phyloP scores from a whole-genome alignment of 2,888 invertebrate species.

The Actias luna region DNA sequence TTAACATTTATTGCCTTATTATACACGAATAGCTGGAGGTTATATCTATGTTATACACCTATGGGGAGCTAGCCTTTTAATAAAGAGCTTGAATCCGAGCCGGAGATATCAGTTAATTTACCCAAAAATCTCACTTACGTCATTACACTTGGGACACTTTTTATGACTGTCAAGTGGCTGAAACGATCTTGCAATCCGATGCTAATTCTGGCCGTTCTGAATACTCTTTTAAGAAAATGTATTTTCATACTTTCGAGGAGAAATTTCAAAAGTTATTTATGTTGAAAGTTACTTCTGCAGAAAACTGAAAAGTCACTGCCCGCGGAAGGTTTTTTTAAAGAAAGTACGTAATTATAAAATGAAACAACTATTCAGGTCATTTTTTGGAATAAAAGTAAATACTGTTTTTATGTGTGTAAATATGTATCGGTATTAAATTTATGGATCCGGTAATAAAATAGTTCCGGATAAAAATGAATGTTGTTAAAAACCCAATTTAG shows the following conservation, averaged over 20 bases:
- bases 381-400: not conserved
- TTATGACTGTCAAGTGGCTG: constrained; percentile 11
- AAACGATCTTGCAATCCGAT: constrained; percentile 13
- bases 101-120: constrained; percentile 18
- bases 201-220: not conserved
- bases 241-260: not conserved
- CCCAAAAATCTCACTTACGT: not conserved
- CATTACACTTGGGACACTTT: constrained; percentile 12
- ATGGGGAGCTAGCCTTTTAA: not conserved
- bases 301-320: not conserved
- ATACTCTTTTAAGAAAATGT: not conserved
- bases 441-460: constrained; percentile 13
- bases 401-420: not conserved
- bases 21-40: not conserved
- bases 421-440: constrained; percentile 2
- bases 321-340: no score
- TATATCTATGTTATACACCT: not conserved
- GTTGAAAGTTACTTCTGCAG: not conserved
- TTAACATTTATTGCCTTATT: not conserved
- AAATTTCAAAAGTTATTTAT: not conserved
- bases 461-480: constrained; percentile 6
- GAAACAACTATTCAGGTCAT: not conserved
- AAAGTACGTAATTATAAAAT: not conserved
- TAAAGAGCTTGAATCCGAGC: constrained; percentile 9
- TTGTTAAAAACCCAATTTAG: not conserved